Evolutionary conservation across 2,113 vertebrate species (phyloP).

Genomic region (Galbula dea): DNA sequence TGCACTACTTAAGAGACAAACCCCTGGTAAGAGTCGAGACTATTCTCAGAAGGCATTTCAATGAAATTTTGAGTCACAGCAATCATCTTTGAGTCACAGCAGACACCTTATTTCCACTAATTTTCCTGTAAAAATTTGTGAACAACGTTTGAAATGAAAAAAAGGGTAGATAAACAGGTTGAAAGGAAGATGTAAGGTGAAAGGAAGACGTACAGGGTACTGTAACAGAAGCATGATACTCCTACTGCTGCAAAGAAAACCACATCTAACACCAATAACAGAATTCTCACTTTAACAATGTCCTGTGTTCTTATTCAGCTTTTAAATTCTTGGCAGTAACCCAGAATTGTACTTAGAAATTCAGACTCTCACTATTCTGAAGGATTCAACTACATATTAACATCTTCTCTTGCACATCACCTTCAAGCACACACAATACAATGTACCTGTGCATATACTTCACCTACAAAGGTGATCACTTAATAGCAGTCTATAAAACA

Average conservation of each 20-base stretch:
- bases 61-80: not conserved
- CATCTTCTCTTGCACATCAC: not conserved
- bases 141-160: not conserved
- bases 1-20: not conserved
- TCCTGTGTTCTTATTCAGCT: not conserved
- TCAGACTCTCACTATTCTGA: not conserved
- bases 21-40: not conserved
- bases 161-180: not conserved
- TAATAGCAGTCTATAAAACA: not conserved
- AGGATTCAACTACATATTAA: not conserved
- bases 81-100: not conserved
- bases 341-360: not conserved
- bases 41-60: not conserved
- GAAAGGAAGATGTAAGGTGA: not conserved
- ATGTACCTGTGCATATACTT: not conserved
- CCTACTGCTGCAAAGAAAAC: not conserved
- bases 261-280: not conserved
- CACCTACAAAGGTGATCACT: not conserved
- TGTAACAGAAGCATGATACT: not conserved
- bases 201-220: too few relatives aligned
- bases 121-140: not conserved
- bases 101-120: not conserved
- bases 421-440: not conserved
- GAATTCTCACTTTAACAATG: not conserved
- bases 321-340: not conserved